Percentiles rank a stretch among this genome's conserved stretches.
Conservation (phyloP, 2,888 invertebrate genomes). For the Anarsia innoxiella region DNA sequence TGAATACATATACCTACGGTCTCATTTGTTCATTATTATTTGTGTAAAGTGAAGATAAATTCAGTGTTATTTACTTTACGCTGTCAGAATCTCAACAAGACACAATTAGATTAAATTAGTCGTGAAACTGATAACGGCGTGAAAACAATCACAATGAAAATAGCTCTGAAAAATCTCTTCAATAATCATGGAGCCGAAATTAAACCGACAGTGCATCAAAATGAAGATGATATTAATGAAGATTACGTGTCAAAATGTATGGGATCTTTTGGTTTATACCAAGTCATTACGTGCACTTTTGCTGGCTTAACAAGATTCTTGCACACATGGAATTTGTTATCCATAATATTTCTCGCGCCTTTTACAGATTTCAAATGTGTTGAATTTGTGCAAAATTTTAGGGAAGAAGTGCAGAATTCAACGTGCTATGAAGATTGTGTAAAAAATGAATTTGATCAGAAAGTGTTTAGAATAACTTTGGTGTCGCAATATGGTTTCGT, state of each 20-base stretch:
- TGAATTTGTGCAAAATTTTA: slow-evolving; percentile 24
- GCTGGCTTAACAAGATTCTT: slow-evolving; percentile 28
- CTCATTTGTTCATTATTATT: too few relatives aligned
- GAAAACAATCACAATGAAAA: too few relatives aligned
- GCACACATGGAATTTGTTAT: slow-evolving; percentile 33
- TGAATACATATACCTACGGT: too few relatives aligned
- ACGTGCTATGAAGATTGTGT: slow-evolving; percentile 40
- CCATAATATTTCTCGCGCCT: slow-evolving; percentile 39
- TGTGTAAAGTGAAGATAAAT: too few relatives aligned
- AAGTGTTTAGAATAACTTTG: slow-evolving; percentile 32
- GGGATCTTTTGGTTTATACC: slow-evolving; percentile 42
- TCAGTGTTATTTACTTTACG: too few relatives aligned
- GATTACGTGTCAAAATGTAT: slow-evolving; percentile 44
- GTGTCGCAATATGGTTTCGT: slow-evolving; percentile 40
- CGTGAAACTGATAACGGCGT: too few relatives aligned
- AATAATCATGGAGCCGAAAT: too few relatives aligned
- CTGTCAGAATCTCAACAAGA: too few relatives aligned
- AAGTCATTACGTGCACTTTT: slow-evolving; percentile 26
- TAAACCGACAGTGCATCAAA: too few relatives aligned
- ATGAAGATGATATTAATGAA: too few relatives aligned
- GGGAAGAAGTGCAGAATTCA: slow-evolving; percentile 25
- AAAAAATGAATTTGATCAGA: slow-evolving; percentile 31
- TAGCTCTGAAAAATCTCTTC: too few relatives aligned
- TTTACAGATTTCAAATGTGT: slow-evolving; percentile 35
- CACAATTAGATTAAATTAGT: too few relatives aligned